phyloP scores from a whole-genome alignment of 2,888 invertebrate genomes.

The Phengaris arion region DNA sequence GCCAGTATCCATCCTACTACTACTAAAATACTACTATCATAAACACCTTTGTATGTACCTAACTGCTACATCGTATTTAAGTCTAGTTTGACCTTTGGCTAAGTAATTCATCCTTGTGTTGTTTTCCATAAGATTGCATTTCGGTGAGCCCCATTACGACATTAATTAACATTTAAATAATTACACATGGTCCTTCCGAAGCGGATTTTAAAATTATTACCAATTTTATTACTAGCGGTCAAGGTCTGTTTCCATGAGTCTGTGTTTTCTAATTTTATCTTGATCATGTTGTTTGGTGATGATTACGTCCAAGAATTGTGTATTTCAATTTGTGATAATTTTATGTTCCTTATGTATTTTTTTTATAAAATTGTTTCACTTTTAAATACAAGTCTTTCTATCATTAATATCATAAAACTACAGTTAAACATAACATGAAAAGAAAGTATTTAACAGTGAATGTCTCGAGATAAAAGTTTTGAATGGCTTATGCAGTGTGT shows the following conservation, averaged over 20 bases:
- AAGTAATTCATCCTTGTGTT: not conserved
- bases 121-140: slow-evolving; percentile 1
- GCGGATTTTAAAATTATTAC: slow-evolving; percentile 18
- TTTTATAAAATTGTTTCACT: not conserved
- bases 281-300: not conserved
- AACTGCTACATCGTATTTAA: not conserved
- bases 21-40: no score
- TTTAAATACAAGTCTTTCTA: not conserved
- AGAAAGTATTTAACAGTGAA: slow-evolving; percentile 7
- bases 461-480: slow-evolving; percentile 3
- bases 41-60: not conserved
- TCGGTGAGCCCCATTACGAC: not conserved
- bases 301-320: not conserved
- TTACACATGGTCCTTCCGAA: slow-evolving; percentile 5
- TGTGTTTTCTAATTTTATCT: slow-evolving; percentile 9
- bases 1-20: not conserved
- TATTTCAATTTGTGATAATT: not conserved
- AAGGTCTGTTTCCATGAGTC: slow-evolving; percentile 13
- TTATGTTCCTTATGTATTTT: not conserved
- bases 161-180: slow-evolving; percentile 26
- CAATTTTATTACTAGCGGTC: slow-evolving; percentile 23
- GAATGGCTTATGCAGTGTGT: slow-evolving; percentile 45
- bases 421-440: not conserved
- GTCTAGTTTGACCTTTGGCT: not conserved
- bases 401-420: not conserved